phyloP scores from a whole-genome alignment of 2,113 vertebrate species.

The Nestor notabilis region DNA sequence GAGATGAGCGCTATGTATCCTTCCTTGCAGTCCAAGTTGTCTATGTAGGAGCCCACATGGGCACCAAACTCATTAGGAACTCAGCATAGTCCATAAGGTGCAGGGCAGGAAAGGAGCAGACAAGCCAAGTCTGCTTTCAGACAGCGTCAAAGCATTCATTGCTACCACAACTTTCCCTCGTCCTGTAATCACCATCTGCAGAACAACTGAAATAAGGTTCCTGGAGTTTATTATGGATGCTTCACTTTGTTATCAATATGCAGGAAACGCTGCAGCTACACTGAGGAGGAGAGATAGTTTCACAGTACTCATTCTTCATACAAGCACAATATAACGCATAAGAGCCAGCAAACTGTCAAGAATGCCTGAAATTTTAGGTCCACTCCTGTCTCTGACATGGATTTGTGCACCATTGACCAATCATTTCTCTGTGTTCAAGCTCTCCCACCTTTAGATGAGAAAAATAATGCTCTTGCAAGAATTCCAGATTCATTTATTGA shows the following conservation, averaged over 20 bases:
- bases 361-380: neutral
- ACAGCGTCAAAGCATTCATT: neutral
- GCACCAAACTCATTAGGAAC: neutral
- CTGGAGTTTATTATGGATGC: neutral
- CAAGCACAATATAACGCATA: neutral
- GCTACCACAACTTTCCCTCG: neutral
- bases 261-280: neutral
- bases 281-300: neutral
- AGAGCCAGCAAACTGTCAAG: neutral
- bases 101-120: neutral
- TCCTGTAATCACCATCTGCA: neutral
- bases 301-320: neutral
- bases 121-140: neutral
- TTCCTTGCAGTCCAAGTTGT: neutral
- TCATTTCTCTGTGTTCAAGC: neutral
- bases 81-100: neutral
- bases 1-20: neutral
- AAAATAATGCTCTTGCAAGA: neutral
- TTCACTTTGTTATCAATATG: neutral
- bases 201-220: neutral
- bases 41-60: neutral
- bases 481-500: neutral
- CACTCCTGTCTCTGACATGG: neutral
- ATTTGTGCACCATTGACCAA: neutral
- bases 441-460: neutral